These are phyloP conservation scores for Brassicogethes aeneus DNA, from an alignment of 2,888 invertebrate species.

Conservation along the genomic window DNA sequence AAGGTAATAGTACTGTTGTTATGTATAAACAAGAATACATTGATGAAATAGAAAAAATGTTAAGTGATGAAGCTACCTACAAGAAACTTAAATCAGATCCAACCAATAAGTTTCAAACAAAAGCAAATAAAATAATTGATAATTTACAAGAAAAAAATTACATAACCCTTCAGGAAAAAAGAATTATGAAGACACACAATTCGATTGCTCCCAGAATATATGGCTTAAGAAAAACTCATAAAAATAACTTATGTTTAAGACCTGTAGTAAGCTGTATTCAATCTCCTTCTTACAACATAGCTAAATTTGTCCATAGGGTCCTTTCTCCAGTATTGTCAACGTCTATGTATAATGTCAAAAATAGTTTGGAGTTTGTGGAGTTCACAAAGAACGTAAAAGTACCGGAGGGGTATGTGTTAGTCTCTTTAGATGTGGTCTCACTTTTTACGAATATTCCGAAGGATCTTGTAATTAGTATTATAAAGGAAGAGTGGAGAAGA, in stretches of 20 bases:
- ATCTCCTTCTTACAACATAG: conserved; percentile 1
- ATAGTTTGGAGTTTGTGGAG: conserved; percentile 6
- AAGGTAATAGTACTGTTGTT: conserved; percentile 5
- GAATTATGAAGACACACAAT: neutral
- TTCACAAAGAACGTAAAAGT: conserved; percentile 1
- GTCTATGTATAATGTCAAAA: conserved; percentile 6
- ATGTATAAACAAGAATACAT: conserved; percentile 4
- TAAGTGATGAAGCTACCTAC: conserved; percentile 4
- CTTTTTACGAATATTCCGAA: conserved; percentile 8
- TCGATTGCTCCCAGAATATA: neutral
- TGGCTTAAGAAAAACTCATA: neutral
- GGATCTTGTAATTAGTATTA: neutral
- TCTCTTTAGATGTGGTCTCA: conserved; percentile 6
- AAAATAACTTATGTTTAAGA: neutral
- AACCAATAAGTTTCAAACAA: neutral
- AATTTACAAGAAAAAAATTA: neutral
- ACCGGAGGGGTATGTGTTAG: conserved; percentile 4
- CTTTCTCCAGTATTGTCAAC: conserved; percentile 4
- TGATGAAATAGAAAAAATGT: conserved; percentile 1
- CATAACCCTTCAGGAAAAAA: neutral
- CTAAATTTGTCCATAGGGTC: conserved; percentile 7
- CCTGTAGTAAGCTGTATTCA: conserved; percentile 6
- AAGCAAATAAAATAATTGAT: neutral
- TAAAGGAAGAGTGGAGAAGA: neutral
- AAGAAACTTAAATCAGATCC: conserved; percentile 2